Conservation (phyloP, 2,113 vertebrate species). For the Bos javanicus region DNA sequence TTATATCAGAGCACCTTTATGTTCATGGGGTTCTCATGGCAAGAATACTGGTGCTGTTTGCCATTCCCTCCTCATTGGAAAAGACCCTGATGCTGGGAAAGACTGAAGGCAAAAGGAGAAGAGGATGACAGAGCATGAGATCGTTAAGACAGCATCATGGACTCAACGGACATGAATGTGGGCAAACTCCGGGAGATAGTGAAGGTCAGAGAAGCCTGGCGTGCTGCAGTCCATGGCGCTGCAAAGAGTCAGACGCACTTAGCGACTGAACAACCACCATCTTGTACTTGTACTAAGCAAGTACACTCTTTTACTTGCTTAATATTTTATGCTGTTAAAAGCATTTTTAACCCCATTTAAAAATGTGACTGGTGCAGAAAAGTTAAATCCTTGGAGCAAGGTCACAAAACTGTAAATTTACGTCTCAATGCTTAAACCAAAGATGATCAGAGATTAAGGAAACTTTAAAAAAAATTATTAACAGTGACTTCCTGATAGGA, state of each 20-base stretch:
- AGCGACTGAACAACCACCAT: neutral
- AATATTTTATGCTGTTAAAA: neutral
- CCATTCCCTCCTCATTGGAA: neutral
- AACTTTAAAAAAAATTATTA: neutral
- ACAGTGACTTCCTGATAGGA: neutral
- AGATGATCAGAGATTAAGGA: neutral
- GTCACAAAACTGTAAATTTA: neutral
- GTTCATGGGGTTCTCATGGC: neutral
- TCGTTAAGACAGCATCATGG: neutral
- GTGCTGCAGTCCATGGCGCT: neutral
- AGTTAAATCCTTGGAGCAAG: neutral
- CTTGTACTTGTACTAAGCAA: too few relatives aligned
- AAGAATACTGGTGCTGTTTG: neutral
- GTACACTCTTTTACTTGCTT: neutral
- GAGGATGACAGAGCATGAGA: neutral
- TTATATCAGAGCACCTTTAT: neutral
- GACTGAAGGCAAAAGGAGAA: neutral
- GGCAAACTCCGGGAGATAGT: neutral
- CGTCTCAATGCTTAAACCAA: neutral
- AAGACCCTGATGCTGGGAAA: neutral
- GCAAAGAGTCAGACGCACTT: neutral
- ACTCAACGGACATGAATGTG: fast-evolving
- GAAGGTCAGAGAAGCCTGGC: neutral
- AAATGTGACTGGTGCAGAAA: neutral
- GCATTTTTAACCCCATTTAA: constrained; percentile 7